Base-by-base conservation (phyloP, 1,140 invertebrate species). In the Drosophila santomea region DNA sequence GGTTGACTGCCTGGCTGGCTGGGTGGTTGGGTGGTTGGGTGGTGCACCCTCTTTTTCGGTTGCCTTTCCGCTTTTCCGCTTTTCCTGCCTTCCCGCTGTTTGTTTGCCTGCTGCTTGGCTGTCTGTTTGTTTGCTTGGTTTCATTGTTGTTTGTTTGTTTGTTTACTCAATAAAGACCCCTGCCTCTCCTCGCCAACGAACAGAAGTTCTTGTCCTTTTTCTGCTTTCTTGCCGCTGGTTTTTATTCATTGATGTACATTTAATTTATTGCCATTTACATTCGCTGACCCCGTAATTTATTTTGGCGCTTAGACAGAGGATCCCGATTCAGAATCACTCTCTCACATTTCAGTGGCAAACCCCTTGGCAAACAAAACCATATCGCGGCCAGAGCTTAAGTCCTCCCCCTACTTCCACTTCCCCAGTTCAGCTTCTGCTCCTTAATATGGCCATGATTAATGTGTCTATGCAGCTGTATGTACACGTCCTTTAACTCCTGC, bases 261-360 rank as follows among this genome's bases (percentile, higher is more conserved):
- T 80, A 88, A 88, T 88, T 88, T 88, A 88, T 88, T 80, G 79
- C 79, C 75, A 77, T 85, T 77, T 74, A 56, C 78, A 54, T 83
- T 68, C 45, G 56, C 63, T 76, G 64, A 63, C 75, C 83, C 63
- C 60, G 73, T 83, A 77, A 89, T 88, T 88, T 79, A 89, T 88
- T 89, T 89, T 77, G 68, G 63, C 10, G 20, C 54, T 84, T 73
- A 56, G 60, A 8, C 32, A 20, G 6, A 36, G 59, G 38, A 57
- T 71, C 72, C 73, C 43, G n/a, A 32, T 32, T 23, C 4, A 43
- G 43, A 25, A 23, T 23, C 44, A 45, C 5, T 3, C 10, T 17
- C 41, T 0, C 7, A 17, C 4, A 17, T 17, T 20, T 3, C 15
- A 8, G 6, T 8, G 28, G 28, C 2, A 50, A 32, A 17, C 4